Base-by-base conservation (phyloP, 2,113 vertebrate species). In the Osmerus eperlanus region DNA sequence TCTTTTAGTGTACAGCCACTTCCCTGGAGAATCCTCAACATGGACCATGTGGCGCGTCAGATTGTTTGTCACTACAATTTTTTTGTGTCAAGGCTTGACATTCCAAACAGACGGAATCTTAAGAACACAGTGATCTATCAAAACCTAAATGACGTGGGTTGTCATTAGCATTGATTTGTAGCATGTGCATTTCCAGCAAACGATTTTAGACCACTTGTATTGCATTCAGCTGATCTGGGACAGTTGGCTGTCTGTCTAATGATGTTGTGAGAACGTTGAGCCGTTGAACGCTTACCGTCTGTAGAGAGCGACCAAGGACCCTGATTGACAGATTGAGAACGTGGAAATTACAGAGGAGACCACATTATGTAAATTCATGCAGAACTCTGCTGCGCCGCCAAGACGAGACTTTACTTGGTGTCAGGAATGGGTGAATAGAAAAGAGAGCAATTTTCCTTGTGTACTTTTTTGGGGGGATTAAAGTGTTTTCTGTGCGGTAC, bases 311-410 rank as follows among this genome's bases (percentile, higher is more conserved):
- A 54, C 74, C 3, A 15, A 55, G 62, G 67, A 41, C 21, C 18
- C 68, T 81, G 81, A 88, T 65, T 86, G 86, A 87, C 86, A 82
- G 86, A 84, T 87, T 87, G 73, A 83, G 88, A 87, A 85, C 82
- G 85, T 71, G 36, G 74, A 87, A 84, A 83, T 87, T 71, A 66
- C 70, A 78, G 51, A 84, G 75, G 76, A 81, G 79, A 55, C 59
- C 51, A 72, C 61, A 76, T 80, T 75, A 81, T 83, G 81, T 70
- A 80, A 82, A 81, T 79, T 66, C 64, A 72, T 76, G 63, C 79
- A 29, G 66, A 79, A 81, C 79, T 75, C 61, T 79, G 75, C 78
- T 28, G 29, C 72, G 16, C 68, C 66, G 23, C 62, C 7, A 7
- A 32, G 55, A 70, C 36, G 60, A 72, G 53, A 60, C 23, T 36